Percentiles rank a stretch among this genome's conserved stretches.
These are phyloP conservation scores for Geotrupes spiniger DNA, from an alignment of 2,888 invertebrate species.

Conservation along the genomic window DNA sequence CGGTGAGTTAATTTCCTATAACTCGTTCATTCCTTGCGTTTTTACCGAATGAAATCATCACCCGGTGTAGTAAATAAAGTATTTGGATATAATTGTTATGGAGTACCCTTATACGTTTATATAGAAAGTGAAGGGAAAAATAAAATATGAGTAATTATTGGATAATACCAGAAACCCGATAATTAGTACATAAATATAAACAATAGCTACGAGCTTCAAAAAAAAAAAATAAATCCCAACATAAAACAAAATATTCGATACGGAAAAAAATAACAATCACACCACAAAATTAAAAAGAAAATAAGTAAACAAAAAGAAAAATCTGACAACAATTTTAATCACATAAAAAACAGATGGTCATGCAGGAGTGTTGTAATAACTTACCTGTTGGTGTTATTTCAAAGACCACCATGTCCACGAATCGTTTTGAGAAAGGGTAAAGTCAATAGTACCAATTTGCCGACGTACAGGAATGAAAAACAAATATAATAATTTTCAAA, in stretches of 20 bases:
- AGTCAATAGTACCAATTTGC: too few species aligned
- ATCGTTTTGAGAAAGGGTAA: too few species aligned
- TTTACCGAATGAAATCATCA: too few species aligned
- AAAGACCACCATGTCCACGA: neutral
- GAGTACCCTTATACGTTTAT: too few species aligned
- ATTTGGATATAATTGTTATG: too few species aligned
- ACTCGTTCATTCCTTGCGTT: too few species aligned
- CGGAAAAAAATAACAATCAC: neutral
- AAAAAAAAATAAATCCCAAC: too few species aligned
- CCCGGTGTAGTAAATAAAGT: too few species aligned
- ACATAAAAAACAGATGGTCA: constrained; percentile 28
- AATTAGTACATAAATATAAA: neutral
- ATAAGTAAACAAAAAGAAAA: constrained; percentile 28
- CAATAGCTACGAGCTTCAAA: too few species aligned
- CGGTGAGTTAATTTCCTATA: too few species aligned
- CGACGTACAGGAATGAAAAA: constrained; percentile 9
- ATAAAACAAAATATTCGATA: neutral
- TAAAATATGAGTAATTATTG: neutral
- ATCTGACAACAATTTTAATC: constrained; percentile 46
- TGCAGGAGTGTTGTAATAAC: constrained; percentile 26
- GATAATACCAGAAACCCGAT: constrained; percentile 1
- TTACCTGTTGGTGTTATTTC: constrained; percentile 31
- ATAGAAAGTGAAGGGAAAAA: constrained; percentile 1
- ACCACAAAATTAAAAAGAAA: constrained; percentile 1
- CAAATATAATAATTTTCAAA: constrained; percentile 13